Percentiles rank a stretch among this genome's conserved stretches.
These are phyloP conservation scores for Neopipo cinnamomea DNA, from an alignment of 2,113 vertebrate species.

Conservation along the genomic window DNA sequence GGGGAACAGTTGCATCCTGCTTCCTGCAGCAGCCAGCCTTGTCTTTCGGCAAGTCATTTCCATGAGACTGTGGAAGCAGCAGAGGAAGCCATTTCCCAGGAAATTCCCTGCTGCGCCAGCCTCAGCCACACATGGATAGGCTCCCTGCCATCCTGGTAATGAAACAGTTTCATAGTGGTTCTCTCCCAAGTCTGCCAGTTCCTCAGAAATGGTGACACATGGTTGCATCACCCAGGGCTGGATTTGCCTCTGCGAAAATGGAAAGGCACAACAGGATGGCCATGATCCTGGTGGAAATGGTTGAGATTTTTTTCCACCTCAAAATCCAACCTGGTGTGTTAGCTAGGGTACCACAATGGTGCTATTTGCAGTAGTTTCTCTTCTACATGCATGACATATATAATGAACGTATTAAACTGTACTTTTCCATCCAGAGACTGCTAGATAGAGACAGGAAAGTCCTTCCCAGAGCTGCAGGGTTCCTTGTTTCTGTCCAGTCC, in stretches of 20 bases:
- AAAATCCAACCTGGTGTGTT: neutral
- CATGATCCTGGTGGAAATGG: neutral
- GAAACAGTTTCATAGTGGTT: neutral
- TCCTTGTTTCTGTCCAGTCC: neutral
- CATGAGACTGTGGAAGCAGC: neutral
- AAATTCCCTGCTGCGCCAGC: neutral
- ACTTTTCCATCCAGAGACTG: neutral
- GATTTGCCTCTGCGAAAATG: neutral
- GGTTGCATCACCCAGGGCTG: neutral
- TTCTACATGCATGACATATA: neutral
- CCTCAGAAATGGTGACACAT: rapidly evolving
- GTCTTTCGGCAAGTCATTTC: rapidly evolving
- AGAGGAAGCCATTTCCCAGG: neutral
- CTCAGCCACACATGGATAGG: rapidly evolving
- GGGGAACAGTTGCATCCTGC: neutral
- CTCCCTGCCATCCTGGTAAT: rapidly evolving
- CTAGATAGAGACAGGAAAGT: neutral
- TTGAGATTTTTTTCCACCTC: neutral
- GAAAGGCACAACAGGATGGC: neutral
- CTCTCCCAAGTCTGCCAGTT: neutral
- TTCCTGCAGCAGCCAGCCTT: neutral
- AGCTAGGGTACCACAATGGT: neutral
- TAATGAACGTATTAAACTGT: neutral
- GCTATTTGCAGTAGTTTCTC: neutral
- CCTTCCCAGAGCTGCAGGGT: neutral